Evolutionary conservation across 2,113 vertebrate species (phyloP), one percentile per base, ranked within the genome.

Genomic region (Cephalopholis sonnerati): DNA sequence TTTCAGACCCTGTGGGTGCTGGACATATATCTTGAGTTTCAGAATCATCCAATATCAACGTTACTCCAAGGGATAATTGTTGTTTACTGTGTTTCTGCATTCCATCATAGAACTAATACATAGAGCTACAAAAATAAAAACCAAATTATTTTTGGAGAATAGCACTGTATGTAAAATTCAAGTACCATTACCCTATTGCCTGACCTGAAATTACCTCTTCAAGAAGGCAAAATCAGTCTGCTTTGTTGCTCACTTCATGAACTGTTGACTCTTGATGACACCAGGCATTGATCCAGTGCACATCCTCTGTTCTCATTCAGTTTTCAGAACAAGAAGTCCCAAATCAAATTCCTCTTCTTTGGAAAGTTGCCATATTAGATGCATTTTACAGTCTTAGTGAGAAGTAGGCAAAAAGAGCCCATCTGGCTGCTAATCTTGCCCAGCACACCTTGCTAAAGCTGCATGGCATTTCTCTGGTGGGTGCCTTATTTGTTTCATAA

Each of bases 401-500:
- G 69, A 65, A 62, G 53, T 7, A 10, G 29, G 27, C 36, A 66
- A 54, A 70, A 71, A 74, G 55, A 82, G 24, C 44, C 44, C 46
- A 24, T 82, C 83, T 77, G 80, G 68, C 69, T 74, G 51, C 61
- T 81, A 77, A 83, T 86, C 77, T 77, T 20, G 58, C 51, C 82
- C 68, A 78, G 69, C 44, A 76, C 32, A 54, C 61, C 70, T 63
- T 24, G 2, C 29, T 78, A 64, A 81, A 66, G 65, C 69, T 86
- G 44, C 48, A 54, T 70, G 41, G 53, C 76, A 67, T 77, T 70
- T 82, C 65, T 79, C 83, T 80, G 58, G 63, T 80, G 71, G 70
- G 71, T 64, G 57, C 50, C 64, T 73, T 82, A 59, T 85, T 82
- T 82, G 79, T 87, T 85, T 85, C 75, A 83, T 81, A 68, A 82